Evolutionary conservation across 2,113 vertebrate species (phyloP).

Genomic region (Larimichthys crocea): DNA sequence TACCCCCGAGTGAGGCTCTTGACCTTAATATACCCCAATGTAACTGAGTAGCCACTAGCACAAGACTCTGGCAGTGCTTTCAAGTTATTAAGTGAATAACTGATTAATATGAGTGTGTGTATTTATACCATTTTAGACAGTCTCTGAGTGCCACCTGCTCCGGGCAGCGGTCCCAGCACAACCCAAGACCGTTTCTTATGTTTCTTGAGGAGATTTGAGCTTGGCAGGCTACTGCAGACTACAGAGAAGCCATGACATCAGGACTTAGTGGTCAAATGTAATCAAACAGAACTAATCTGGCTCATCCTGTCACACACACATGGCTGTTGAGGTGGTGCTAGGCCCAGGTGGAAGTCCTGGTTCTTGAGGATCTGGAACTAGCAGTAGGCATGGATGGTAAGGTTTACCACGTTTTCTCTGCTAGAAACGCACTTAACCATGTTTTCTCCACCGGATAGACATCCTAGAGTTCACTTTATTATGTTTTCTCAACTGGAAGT

Average conservation of each 20-base stretch:
- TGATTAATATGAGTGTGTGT: conserved; percentile 55
- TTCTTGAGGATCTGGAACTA: too few species aligned
- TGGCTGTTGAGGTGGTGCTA: too few species aligned
- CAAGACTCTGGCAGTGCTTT: conserved; percentile 34
- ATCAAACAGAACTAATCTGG: not conserved
- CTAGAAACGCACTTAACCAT: too few species aligned
- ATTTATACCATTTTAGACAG: conserved; percentile 89
- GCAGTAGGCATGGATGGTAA: conserved; percentile 81
- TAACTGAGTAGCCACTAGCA: conserved; percentile 42
- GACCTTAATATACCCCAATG: conserved; percentile 65
- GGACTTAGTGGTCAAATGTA: not conserved
- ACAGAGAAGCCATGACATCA: conserved; percentile 1
- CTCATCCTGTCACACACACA: not conserved
- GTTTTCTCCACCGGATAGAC: too few species aligned
- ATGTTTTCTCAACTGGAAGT: too few species aligned
- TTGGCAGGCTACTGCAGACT: conserved; percentile 90
- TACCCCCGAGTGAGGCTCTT: conserved; percentile 45
- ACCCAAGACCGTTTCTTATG: conserved; percentile 88
- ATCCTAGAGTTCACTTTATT: too few species aligned
- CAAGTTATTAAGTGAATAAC: conserved; percentile 1
- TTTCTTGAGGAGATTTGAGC: conserved; percentile 90
- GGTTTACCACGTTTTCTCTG: too few species aligned
- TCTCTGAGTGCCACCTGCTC: conserved; percentile 90
- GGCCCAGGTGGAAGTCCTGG: too few species aligned
- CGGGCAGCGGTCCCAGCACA: conserved; percentile 89